These are phyloP conservation scores for Sphinx pinastri DNA, from an alignment of 2,888 invertebrate species.

Conservation along the genomic window DNA sequence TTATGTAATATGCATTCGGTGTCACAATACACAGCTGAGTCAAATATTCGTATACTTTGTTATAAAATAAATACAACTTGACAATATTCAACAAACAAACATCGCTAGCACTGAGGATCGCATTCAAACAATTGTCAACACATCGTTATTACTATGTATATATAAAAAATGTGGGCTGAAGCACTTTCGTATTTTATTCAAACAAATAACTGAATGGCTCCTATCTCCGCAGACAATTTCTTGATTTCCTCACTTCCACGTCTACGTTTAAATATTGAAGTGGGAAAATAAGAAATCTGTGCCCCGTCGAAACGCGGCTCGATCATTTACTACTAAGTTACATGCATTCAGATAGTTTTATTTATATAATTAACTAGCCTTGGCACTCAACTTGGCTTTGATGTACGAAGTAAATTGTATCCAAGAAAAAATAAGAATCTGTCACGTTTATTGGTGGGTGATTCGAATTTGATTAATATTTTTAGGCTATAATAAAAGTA, in stretches of 20 bases:
- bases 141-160: background rate
- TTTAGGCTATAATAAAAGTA: too few relatives aligned
- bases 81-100: slow-evolving; percentile 15
- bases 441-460: too few relatives aligned
- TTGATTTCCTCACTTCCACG: slow-evolving; percentile 43
- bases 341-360: slow-evolving; percentile 29
- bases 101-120: background rate
- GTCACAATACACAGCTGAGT: slow-evolving; percentile 9
- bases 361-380: too few relatives aligned
- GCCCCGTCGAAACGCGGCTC: slow-evolving; percentile 35
- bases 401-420: background rate
- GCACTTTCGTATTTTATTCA: slow-evolving; percentile 6
- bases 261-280: slow-evolving; percentile 37
- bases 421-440: too few relatives aligned
- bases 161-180: background rate
- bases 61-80: slow-evolving; percentile 24
- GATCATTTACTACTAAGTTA: slow-evolving; percentile 32
- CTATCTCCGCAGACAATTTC: slow-evolving; percentile 40
- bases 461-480: too few relatives aligned
- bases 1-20: slow-evolving; percentile 3
- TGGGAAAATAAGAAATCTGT: slow-evolving; percentile 39
- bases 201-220: slow-evolving; percentile 27
- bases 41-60: slow-evolving; percentile 23
- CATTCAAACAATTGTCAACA: background rate
- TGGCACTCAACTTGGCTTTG: too few relatives aligned